phyloP scores from a whole-genome alignment of 2,113 vertebrate species.

The Sarotherodon lohbergeri region DNA sequence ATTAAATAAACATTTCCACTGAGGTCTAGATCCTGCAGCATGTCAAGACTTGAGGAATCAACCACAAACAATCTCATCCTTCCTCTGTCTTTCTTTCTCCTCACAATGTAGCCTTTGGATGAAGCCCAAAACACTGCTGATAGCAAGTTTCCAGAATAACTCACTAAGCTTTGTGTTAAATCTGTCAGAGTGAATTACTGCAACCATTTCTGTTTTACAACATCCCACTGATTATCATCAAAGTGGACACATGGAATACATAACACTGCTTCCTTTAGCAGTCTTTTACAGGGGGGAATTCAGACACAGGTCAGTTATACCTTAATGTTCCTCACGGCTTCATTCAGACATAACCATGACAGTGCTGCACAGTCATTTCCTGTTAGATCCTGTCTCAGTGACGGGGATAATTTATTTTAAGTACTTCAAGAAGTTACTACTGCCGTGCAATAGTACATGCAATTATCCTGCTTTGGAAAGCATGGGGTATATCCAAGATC shows the following conservation, averaged over 20 bases:
- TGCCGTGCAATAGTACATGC: background rate
- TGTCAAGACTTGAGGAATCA: constrained; percentile 47
- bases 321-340: background rate
- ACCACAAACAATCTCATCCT: background rate
- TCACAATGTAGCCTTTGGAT: constrained; percentile 21
- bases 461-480: background rate
- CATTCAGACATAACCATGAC: background rate
- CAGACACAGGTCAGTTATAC: background rate
- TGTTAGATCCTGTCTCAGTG: background rate
- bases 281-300: background rate
- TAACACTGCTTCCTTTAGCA: background rate
- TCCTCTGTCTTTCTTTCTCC: constrained; percentile 7
- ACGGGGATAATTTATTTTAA: background rate
- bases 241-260: background rate
- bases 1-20: constrained; percentile 51
- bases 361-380: background rate
- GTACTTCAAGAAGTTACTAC: background rate
- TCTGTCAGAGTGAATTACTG: background rate
- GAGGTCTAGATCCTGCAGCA: constrained; percentile 18
- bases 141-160: background rate
- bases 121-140: constrained; percentile 10
- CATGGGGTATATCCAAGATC: background rate
- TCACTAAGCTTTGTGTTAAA: background rate
- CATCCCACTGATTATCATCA: background rate
- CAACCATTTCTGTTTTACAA: background rate